phyloP scores from a whole-genome alignment of 2,113 vertebrate species.

The Cyprinodon tularosa region DNA sequence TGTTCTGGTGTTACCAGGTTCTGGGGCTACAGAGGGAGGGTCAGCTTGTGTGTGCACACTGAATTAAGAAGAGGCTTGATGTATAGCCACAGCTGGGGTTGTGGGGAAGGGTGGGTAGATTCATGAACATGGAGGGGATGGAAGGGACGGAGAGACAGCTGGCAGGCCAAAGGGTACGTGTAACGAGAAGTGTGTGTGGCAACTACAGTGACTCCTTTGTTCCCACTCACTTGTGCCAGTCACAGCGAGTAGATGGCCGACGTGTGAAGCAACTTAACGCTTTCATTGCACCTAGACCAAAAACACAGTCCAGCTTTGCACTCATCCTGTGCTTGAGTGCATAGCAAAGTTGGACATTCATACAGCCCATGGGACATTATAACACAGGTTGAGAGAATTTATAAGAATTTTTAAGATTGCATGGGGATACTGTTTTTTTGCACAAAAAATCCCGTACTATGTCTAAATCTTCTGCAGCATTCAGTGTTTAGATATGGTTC shows the following conservation, averaged over 20 bases:
- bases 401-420: not conserved
- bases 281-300: conserved; percentile 56
- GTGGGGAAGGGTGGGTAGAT: not conserved
- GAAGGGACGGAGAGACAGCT: conserved; percentile 74
- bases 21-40: conserved; percentile 35
- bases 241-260: conserved; percentile 64
- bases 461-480: not conserved
- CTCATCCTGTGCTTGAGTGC: not conserved
- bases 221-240: conserved; percentile 73
- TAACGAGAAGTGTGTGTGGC: conserved; percentile 63
- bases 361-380: not conserved
- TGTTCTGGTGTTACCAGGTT: conserved; percentile 26
- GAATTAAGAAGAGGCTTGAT: conserved; percentile 59
- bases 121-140: conserved; percentile 34
- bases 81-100: conserved; percentile 66
- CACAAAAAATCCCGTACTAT: not conserved
- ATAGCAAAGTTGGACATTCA: not conserved
- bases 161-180: conserved; percentile 66
- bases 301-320: conserved; percentile 33
- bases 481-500: not conserved
- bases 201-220: conserved; percentile 81
- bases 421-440: too few species aligned
- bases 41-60: conserved; percentile 22
- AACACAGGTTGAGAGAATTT: not conserved
- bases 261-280: conserved; percentile 70